Conservation (phyloP, 2,113 vertebrate species). For the Gobio gobio region DNA sequence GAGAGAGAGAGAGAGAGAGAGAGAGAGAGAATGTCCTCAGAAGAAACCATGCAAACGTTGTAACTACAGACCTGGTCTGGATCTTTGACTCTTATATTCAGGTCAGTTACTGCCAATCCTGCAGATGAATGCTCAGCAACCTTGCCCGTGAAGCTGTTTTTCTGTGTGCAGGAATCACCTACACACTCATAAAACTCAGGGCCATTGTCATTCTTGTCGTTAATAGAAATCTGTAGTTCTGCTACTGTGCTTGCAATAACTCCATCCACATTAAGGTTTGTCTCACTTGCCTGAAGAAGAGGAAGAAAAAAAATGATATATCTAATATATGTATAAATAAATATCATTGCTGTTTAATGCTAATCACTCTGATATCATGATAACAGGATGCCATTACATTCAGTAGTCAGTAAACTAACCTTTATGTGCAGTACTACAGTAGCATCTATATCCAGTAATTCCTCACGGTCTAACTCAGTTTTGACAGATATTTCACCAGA, state of each 20-base stretch:
- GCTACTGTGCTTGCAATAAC: conserved; percentile 56
- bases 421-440: conserved; percentile 76
- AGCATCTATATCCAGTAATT: conserved; percentile 64
- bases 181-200: conserved; percentile 86
- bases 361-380: background rate
- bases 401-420: conserved; percentile 65
- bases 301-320: background rate
- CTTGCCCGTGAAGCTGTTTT: conserved; percentile 70
- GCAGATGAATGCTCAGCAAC: conserved; percentile 80
- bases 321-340: too few relatives aligned
- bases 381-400: background rate
- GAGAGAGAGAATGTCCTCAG: too few relatives aligned
- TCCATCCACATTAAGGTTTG: conserved; percentile 58
- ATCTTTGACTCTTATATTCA: conserved; percentile 82
- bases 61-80: conserved; percentile 77
- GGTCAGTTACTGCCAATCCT: conserved; percentile 68
- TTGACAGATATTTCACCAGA: conserved; percentile 78
- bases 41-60: background rate
- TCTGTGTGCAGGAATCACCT: conserved; percentile 62
- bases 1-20: too few relatives aligned
- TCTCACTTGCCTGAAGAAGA: conserved; percentile 70
- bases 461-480: conserved; percentile 80
- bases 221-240: conserved; percentile 76
- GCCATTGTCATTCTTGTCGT: conserved; percentile 85
- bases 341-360: too few relatives aligned